Evolutionary conservation across 2,888 invertebrate genomes (phyloP).

Genomic region (Tetheella fluctuosa): DNA sequence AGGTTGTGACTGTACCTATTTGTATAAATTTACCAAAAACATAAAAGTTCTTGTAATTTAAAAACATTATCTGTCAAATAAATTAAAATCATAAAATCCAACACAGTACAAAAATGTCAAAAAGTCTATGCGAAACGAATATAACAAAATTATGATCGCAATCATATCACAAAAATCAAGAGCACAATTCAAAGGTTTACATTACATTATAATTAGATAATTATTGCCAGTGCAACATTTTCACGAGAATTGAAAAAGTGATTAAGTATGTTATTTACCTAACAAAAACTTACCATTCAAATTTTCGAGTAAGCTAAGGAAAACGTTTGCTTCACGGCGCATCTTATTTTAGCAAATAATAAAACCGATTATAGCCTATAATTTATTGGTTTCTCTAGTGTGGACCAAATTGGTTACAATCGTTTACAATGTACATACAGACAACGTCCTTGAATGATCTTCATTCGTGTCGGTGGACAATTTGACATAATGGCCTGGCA

Average conservation of each 20-base stretch:
- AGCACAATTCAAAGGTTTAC: background rate
- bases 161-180: background rate
- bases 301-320: background rate
- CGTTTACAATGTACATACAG: background rate
- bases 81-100: background rate
- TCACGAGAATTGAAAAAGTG: background rate
- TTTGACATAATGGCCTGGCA: background rate
- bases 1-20: too few species aligned
- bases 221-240: background rate
- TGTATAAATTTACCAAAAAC: background rate
- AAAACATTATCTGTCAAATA: background rate
- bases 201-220: background rate
- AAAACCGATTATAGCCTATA: background rate
- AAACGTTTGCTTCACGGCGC: background rate
- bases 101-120: constrained; percentile 2
- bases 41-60: background rate
- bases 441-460: background rate
- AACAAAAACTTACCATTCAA: background rate
- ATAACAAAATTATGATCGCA: background rate
- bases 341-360: background rate
- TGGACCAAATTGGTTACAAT: background rate
- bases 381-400: background rate
- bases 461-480: background rate
- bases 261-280: background rate
- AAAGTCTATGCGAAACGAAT: background rate